Evolutionary conservation across 2,797 vertebrate species (phyloP).

Genomic region (Spinus pinus): DNA sequence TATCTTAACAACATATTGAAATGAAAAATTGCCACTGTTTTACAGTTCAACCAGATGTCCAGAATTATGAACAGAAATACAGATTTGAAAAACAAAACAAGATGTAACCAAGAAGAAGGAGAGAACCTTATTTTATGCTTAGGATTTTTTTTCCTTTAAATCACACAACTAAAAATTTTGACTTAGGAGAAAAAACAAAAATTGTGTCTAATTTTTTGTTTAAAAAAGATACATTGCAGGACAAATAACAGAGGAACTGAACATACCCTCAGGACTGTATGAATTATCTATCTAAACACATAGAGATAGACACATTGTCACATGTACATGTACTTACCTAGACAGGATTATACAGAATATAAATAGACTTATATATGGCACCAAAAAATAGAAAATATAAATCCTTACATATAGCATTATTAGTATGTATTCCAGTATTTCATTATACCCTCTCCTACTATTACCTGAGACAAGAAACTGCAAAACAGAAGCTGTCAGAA

Average conservation of each 20-base stretch:
- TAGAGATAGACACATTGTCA: neutral
- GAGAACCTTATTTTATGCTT: neutral
- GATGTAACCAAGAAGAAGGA: neutral
- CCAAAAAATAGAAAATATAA: neutral
- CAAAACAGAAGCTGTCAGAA: neutral
- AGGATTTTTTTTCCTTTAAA: neutral
- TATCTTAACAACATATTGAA: neutral
- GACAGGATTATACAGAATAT: neutral
- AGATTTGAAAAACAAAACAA: neutral
- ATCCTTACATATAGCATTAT: neutral
- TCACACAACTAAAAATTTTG: neutral
- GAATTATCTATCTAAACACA: neutral
- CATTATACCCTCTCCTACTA: neutral
- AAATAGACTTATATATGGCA: neutral
- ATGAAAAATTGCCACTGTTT: neutral
- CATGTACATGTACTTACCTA: neutral
- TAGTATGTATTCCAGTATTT: neutral
- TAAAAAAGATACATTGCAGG: accelerated
- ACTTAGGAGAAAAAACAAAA: neutral
- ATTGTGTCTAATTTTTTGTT: neutral
- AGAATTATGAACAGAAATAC: neutral
- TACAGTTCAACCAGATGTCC: neutral
- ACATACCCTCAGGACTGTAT: neutral
- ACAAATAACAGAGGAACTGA: neutral
- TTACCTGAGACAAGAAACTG: neutral